A percentile compares a stretch with the other conserved stretches of the same genome.
Conservation (phyloP, 2,113 vertebrate species). For the Peromyscus leucopus region DNA sequence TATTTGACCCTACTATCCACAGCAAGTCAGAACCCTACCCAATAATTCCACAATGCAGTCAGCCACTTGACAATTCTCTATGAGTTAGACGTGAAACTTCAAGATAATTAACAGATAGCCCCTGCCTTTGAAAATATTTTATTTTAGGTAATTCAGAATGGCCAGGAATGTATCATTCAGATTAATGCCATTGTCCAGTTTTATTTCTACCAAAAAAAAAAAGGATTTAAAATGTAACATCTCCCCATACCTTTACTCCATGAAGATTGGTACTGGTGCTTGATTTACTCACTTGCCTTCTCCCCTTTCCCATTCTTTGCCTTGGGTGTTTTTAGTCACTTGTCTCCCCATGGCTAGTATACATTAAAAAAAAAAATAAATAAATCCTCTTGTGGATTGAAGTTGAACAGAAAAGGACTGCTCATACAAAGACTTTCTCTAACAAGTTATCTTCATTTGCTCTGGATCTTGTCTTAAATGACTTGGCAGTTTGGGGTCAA, state of each 20-base stretch:
- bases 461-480: constrained; percentile 58
- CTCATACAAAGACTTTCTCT: constrained; percentile 50
- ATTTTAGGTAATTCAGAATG: constrained; percentile 20
- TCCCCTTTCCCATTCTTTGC: constrained; percentile 3
- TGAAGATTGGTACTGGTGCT: background rate
- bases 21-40: background rate
- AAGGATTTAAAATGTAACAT: constrained; percentile 17
- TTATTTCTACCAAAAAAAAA: constrained; percentile 28
- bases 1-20: background rate
- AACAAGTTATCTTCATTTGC: constrained; percentile 59
- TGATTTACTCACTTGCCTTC: constrained; percentile 1
- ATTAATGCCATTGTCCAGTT: constrained; percentile 44
- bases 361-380: constrained; percentile 13
- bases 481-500: constrained; percentile 69
- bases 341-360: background rate
- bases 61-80: background rate
- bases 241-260: background rate
- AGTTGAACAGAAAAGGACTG: constrained; percentile 35
- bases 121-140: constrained; percentile 12
- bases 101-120: background rate
- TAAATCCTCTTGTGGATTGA: constrained; percentile 35
- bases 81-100: constrained; percentile 17
- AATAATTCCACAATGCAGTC: background rate
- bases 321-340: background rate
- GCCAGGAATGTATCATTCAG: constrained; percentile 7